Base-by-base conservation (phyloP, 2,797 vertebrate species). In the Todus mexicanus region DNA sequence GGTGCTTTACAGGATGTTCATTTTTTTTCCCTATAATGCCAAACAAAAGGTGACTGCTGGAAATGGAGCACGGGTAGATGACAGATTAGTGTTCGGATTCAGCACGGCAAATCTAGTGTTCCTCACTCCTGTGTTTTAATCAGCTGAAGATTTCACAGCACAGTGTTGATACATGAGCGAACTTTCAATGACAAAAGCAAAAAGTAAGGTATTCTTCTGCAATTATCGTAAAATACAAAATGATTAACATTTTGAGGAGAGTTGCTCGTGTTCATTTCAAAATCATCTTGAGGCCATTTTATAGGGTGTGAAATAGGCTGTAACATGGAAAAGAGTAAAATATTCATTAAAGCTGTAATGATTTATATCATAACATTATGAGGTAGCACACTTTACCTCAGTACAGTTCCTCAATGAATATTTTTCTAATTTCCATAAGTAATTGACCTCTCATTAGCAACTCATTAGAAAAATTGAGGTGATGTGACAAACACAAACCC, bases 401-500 rank as follows among this genome's bases (percentile, higher is more conserved):
- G 78, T 92, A 79, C 40, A 92, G 93, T 72, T 92, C 90, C 80
- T 95, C 79, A 86, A 51, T 84, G 84, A 77, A 81, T 91, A 35
- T 89, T 95, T 96, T 94, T 91, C 76, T 96, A 90, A 97, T 97
- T 97, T 97, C 95, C 93, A 96, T 96, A 91, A 97, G 95, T 93
- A 97, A 96, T 96, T 97, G 97, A 96, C 96, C 96, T 94, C 96
- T 95, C 96, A 96, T 97, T 97, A 97, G 60, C 60, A 61, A 83
- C 93, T 97, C 92, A 84, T 97, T 97, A 98, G 95, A 94, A 96
- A 96, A 96, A 97, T 91, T 94, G 96, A 97, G 84, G 87, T 87
- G 93, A 94, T 81, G 77, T 95, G 96, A 92, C 90, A 95, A 96
- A 96, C 50, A 66, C 70, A 95, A 96, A 96, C 93, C 89, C 93